phyloP scores from a whole-genome alignment of 2,113 vertebrate species.

The Varanus salvator region DNA sequence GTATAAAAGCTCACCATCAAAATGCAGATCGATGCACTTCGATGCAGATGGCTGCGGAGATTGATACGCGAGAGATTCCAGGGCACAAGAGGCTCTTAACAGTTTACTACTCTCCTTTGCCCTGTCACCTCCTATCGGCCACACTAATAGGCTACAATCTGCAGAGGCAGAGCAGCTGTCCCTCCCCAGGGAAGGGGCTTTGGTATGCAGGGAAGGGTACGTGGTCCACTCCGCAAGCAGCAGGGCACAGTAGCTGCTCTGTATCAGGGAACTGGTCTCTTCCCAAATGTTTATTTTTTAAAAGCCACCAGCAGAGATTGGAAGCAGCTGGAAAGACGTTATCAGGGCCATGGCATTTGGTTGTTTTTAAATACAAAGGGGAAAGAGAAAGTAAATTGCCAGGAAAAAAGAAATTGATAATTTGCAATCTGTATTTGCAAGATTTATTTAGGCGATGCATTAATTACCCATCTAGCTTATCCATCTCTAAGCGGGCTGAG shows the following conservation, averaged over 20 bases:
- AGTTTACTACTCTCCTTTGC: slow-evolving; percentile 1
- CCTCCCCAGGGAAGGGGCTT: slow-evolving; percentile 29
- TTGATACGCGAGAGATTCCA: neutral
- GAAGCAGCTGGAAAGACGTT: slow-evolving; percentile 72
- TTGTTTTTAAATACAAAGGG: slow-evolving; percentile 53
- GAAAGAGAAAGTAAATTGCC: slow-evolving; percentile 45
- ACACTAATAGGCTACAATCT: slow-evolving; percentile 24
- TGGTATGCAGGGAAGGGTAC: slow-evolving; percentile 35
- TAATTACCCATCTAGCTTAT: neutral
- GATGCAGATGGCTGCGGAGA: neutral
- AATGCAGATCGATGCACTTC: slow-evolving; percentile 14
- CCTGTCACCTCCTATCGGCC: slow-evolving; percentile 10
- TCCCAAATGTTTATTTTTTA: slow-evolving; percentile 70
- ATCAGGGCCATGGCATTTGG: slow-evolving; percentile 40
- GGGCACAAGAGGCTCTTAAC: neutral
- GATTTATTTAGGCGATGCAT: neutral
- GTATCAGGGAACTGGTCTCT: slow-evolving; percentile 59
- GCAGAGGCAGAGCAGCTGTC: neutral
- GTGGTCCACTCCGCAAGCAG: slow-evolving; percentile 11
- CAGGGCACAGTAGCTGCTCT: slow-evolving; percentile 50
- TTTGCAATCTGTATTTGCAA: neutral
- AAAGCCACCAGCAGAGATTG: slow-evolving; percentile 54
- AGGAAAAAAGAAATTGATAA: slow-evolving; percentile 4
- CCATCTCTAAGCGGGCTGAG: neutral
- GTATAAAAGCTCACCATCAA: slow-evolving; percentile 40